Conservation (phyloP, 1,140 invertebrate genomes). For the Micrasema longulum region DNA sequence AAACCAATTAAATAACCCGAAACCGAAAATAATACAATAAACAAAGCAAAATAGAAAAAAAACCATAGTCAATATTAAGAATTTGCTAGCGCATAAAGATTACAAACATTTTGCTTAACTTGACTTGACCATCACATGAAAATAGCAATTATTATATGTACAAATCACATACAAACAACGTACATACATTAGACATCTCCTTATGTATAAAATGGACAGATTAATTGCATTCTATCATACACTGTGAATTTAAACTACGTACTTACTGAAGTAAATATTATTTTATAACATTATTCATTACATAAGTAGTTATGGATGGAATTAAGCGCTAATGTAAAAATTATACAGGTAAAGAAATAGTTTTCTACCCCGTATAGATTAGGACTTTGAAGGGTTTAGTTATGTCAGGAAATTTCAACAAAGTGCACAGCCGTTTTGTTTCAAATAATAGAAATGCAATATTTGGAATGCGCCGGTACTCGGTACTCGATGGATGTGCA, state of each 20-base stretch:
- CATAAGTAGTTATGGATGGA: slow-evolving; percentile 52
- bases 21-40: slow-evolving; percentile 8
- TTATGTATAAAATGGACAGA: slow-evolving; percentile 54
- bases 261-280: slow-evolving; percentile 48
- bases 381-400: too few species aligned
- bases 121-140: too few species aligned
- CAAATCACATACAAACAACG: slow-evolving; percentile 42
- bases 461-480: slow-evolving; percentile 28
- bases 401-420: too few species aligned
- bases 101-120: too few species aligned
- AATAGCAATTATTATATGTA: slow-evolving; percentile 41
- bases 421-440: slow-evolving; percentile 51
- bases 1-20: slow-evolving; percentile 25
- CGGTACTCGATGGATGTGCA: slow-evolving; percentile 9
- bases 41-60: background rate
- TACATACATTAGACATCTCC: slow-evolving; percentile 40
- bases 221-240: slow-evolving; percentile 55
- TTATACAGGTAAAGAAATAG: too few species aligned
- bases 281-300: slow-evolving; percentile 53
- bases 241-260: slow-evolving; percentile 52
- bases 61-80: background rate
- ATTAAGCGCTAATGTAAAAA: slow-evolving; percentile 52
- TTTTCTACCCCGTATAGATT: too few species aligned
- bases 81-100: too few species aligned
- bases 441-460: slow-evolving; percentile 32